Percentiles rank a stretch among this genome's conserved stretches.
Evolutionary conservation across 2,797 vertebrate genomes (phyloP).

Genomic region (Synaphobranchus kaupii): DNA sequence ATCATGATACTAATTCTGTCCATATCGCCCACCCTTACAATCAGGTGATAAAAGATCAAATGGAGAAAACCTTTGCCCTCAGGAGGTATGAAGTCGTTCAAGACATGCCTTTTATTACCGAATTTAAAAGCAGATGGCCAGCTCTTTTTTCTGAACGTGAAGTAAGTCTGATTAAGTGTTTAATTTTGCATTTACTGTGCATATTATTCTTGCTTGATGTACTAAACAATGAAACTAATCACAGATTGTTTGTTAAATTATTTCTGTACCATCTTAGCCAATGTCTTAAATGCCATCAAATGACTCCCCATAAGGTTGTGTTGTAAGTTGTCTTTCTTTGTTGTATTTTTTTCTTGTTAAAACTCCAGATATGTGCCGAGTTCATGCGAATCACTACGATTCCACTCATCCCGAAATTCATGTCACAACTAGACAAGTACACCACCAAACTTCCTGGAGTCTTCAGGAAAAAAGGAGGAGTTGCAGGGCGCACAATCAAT

Average conservation of each 20-base stretch:
- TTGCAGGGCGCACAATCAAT: neutral
- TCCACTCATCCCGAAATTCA: neutral
- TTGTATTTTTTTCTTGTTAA: too few species aligned
- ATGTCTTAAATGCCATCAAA: too few species aligned
- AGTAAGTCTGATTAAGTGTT: slow-evolving; percentile 22
- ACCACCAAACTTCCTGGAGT: neutral
- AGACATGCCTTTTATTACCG: slow-evolving; percentile 29
- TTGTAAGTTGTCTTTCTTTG: neutral
- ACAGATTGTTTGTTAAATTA: neutral
- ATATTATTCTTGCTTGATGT: too few species aligned
- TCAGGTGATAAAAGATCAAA: slow-evolving; percentile 22
- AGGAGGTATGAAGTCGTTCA: slow-evolving; percentile 31
- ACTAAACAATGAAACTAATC: neutral
- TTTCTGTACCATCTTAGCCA: too few species aligned
- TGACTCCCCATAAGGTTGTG: neutral
- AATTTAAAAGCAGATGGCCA: slow-evolving; percentile 35
- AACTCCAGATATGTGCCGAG: neutral
- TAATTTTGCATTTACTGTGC: neutral
- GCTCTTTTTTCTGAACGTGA: slow-evolving; percentile 24
- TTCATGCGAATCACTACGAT: slow-evolving; percentile 1
- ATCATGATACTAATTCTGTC: too few species aligned
- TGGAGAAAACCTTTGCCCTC: slow-evolving; percentile 27
- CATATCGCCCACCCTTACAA: neutral
- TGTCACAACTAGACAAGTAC: neutral
- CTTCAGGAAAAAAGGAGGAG: neutral